phyloP scores from a whole-genome alignment of 2,888 invertebrate genomes.

The Himalopsyche tibetana region DNA sequence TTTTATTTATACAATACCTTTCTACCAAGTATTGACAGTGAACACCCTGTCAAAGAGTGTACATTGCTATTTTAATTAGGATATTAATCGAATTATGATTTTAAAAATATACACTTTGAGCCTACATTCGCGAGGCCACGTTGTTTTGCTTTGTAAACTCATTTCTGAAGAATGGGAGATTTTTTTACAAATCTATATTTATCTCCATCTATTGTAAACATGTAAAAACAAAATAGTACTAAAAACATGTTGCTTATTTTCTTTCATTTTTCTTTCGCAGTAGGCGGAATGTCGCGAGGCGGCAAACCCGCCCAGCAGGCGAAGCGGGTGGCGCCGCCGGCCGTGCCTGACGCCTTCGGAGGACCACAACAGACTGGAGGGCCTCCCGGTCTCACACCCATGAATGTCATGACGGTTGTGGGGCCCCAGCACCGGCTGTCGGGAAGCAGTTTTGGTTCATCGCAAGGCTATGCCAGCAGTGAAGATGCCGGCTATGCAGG shows the following conservation, averaged over 20 bases:
- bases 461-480: constrained; percentile 85
- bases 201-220: too few relatives aligned
- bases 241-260: neutral
- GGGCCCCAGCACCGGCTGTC: constrained; percentile 82
- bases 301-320: constrained; percentile 89
- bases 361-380: constrained; percentile 67
- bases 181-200: too few relatives aligned
- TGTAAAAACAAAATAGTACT: too few relatives aligned
- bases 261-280: constrained; percentile 76
- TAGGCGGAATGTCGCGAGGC: constrained; percentile 93
- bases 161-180: too few relatives aligned
- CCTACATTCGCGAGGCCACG: too few relatives aligned
- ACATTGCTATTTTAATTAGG: too few relatives aligned
- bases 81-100: too few relatives aligned
- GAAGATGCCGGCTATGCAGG: constrained; percentile 83
- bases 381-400: constrained; percentile 70
- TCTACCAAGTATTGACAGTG: too few relatives aligned
- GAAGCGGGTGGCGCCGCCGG: constrained; percentile 93
- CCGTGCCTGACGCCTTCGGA: constrained; percentile 85
- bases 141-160: too few relatives aligned
- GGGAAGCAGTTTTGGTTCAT: constrained; percentile 87
- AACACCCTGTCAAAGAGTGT: too few relatives aligned
- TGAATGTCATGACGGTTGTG: constrained; percentile 65
- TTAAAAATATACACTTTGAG: too few relatives aligned
- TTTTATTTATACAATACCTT: too few relatives aligned